Evolutionary conservation across 1,140 invertebrate species (phyloP), one percentile per base, ranked within the genome.

Genomic region (Plutomurus gul): DNA sequence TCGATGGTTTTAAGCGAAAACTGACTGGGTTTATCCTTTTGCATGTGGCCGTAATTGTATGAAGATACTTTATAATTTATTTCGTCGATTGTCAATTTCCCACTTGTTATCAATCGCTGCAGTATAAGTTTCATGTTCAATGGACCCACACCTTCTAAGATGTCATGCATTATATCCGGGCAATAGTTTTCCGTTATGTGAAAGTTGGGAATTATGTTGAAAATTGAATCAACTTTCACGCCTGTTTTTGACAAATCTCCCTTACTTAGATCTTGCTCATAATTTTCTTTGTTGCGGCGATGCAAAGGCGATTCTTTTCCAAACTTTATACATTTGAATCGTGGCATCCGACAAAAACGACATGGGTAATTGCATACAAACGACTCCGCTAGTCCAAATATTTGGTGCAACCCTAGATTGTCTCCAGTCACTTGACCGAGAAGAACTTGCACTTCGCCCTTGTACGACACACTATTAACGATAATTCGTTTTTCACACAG

Each of bases 151-250:
- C 86, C 86, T 82, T 87, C 86, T 30, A 85, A 84, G 18, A 87
- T 39, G 77, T 87, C 86, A 77, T 87, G 86, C 85, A 87, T 86
- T 1, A 84, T 65, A 82, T 87, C 86, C 43, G 85, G 82, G 46
- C 79, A 81, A 65, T 81, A 82, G 83, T 87, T 87, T 20, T 85
- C 36, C 27, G 84, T 84, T 30, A 86, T 83, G 84, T 87, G 84
- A 84, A 86, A 87, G 80, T 83, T 79, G 33, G 75, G 70, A 7
- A 86, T 46, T 20, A 65, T 20, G 70, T 86, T 80, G 79, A 85
- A 87, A 36, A 85, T 65, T 75, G 85, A 87, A 60, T 75, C 71
- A 81, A 85, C 82, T 83, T 85, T 86, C 16, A 87, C 82, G 60
- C 85, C 86, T n/a, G 37, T 43, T 7, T 30, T 16, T 40, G 37